Conservation (phyloP, 23 tunicate species). For the Styela clava region DNA sequence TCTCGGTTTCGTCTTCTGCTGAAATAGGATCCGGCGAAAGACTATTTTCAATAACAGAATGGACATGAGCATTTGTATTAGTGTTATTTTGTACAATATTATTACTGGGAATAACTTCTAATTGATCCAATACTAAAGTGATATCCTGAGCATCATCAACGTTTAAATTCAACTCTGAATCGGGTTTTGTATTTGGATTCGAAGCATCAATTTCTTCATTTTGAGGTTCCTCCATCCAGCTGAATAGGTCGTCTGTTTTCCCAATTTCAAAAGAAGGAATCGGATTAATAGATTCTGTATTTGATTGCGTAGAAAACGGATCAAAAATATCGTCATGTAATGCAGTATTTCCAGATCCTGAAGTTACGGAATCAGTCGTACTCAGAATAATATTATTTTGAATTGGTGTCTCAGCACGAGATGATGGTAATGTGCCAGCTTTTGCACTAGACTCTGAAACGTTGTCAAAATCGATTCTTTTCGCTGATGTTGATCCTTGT, state of each 20-base stretch:
- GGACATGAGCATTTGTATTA: conserved; percentile 22
- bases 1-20: not conserved
- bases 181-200: not conserved
- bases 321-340: conserved; percentile 1
- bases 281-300: not conserved
- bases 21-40: not conserved
- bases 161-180: not conserved
- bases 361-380: not conserved
- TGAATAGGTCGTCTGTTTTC: not conserved
- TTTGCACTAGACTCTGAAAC: conserved; percentile 2
- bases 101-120: not conserved
- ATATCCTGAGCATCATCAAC: not conserved
- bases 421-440: conserved; percentile 2
- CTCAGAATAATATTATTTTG: not conserved
- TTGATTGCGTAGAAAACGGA: conserved; percentile 1
- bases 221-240: not conserved
- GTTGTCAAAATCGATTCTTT: conserved; percentile 11
- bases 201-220: not conserved
- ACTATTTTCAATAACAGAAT: not conserved
- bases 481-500: not conserved
- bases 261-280: not conserved
- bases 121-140: not conserved
- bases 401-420: conserved; percentile 20
- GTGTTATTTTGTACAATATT: not conserved
- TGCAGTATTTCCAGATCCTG: not conserved